These are phyloP conservation scores for Slavum lentiscoides DNA, from an alignment of 2,888 invertebrate species.

Conservation along the genomic window DNA sequence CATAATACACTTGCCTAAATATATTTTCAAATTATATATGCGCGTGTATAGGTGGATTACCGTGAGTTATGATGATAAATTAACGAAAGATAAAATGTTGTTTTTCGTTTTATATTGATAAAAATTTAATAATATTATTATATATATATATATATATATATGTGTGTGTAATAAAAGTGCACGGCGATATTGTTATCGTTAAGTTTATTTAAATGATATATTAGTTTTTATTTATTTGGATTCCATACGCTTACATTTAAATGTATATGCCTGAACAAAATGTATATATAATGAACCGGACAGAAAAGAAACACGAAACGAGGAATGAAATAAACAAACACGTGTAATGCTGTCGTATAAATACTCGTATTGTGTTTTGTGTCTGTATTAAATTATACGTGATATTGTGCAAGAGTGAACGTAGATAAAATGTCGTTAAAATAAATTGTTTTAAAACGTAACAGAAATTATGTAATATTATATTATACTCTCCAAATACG, in stretches of 20 bases:
- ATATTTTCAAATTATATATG: background rate
- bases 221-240: slow-evolving; percentile 25
- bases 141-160: too few relatives aligned
- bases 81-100: background rate
- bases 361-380: too few relatives aligned
- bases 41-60: background rate
- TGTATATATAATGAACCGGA: background rate
- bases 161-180: slow-evolving; percentile 30
- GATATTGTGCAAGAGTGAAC: too few relatives aligned
- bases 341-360: too few relatives aligned
- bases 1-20: background rate
- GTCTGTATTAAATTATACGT: background rate
- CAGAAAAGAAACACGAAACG: too few relatives aligned
- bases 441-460: too few relatives aligned
- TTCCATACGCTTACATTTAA: too few relatives aligned
- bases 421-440: too few relatives aligned
- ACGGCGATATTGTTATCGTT: slow-evolving; percentile 45
- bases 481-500: background rate
- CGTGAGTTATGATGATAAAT: background rate
- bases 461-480: too few relatives aligned
- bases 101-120: slow-evolving; percentile 46
- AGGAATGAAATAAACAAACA: too few relatives aligned
- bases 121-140: background rate
- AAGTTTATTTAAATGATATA: slow-evolving; percentile 31
- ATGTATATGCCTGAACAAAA: background rate